Evolutionary conservation across 2,888 invertebrate genomes (phyloP).

Genomic region (Sclerodermus sp.): DNA sequence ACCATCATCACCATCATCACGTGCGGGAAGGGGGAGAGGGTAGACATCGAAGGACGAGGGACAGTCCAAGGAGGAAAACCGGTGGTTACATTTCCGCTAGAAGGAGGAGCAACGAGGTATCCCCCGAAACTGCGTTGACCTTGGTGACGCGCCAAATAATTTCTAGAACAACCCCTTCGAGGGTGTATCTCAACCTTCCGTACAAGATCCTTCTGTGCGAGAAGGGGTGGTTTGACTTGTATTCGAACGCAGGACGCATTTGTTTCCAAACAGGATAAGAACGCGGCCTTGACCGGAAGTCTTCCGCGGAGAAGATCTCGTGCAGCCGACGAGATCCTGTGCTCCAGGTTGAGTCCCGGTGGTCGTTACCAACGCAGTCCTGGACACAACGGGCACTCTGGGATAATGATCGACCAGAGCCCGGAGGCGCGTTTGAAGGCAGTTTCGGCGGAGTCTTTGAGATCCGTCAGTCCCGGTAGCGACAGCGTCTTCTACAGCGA

Average conservation of each 20-base stretch:
- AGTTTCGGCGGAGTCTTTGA: conserved; percentile 81
- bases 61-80: conserved; percentile 69
- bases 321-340: conserved; percentile 59
- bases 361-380: conserved; percentile 57
- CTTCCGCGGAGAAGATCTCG: conserved; percentile 66
- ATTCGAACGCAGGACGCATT: too few relatives aligned
- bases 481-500: conserved; percentile 90
- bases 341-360: conserved; percentile 45
- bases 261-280: conserved; percentile 62
- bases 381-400: conserved; percentile 51
- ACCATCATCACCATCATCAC: conserved; percentile 48
- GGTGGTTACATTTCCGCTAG: conserved; percentile 62
- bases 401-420: conserved; percentile 51
- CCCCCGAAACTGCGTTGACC: too few relatives aligned
- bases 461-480: conserved; percentile 88
- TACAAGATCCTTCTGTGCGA: too few relatives aligned
- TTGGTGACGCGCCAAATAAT: too few relatives aligned
- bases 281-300: conserved; percentile 67
- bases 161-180: too few relatives aligned
- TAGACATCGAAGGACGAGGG: conserved; percentile 61
- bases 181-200: too few relatives aligned
- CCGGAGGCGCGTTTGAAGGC: conserved; percentile 70
- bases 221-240: too few relatives aligned
- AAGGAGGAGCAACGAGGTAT: conserved; percentile 54
- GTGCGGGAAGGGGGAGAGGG: conserved; percentile 37